Evolutionary conservation across 2,113 vertebrate genomes (phyloP).

Genomic region (Jaculus jaculus): DNA sequence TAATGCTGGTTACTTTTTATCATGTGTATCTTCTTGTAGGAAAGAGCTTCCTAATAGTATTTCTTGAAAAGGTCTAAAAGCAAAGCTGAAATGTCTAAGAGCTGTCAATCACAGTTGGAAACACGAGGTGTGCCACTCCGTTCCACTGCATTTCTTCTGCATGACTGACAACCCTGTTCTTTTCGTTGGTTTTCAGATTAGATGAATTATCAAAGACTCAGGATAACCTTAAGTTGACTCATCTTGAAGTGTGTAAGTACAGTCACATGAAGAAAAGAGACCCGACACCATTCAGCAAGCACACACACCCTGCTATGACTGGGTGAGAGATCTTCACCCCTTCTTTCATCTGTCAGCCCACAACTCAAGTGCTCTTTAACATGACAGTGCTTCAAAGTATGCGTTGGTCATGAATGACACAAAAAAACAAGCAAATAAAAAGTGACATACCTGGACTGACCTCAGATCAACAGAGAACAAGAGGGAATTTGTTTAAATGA

Average conservation of each 20-base stretch:
- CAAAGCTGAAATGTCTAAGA: constrained; percentile 34
- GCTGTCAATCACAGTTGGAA: constrained; percentile 29
- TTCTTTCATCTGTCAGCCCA: background rate
- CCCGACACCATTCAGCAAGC: background rate
- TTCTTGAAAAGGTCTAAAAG: constrained; percentile 1
- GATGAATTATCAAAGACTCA: constrained; percentile 2
- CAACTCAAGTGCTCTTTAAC: background rate
- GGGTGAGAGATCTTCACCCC: background rate
- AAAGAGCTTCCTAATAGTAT: background rate
- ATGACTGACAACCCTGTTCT: constrained; percentile 22
- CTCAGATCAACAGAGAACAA: background rate
- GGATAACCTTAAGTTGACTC: constrained; percentile 36
- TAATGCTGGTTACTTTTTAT: background rate
- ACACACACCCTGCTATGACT: too few relatives aligned
- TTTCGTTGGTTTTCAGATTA: constrained; percentile 44
- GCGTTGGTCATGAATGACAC: constrained; percentile 1
- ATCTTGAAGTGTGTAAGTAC: background rate
- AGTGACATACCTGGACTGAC: background rate
- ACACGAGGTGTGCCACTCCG: background rate
- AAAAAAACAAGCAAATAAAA: background rate
- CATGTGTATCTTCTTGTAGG: background rate
- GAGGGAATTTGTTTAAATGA: background rate
- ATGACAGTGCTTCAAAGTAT: background rate
- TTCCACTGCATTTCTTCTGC: background rate
- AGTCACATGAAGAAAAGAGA: constrained; percentile 16